Evolutionary conservation across 2,797 vertebrate species (phyloP).

Genomic region (Austrolebias charrua): DNA sequence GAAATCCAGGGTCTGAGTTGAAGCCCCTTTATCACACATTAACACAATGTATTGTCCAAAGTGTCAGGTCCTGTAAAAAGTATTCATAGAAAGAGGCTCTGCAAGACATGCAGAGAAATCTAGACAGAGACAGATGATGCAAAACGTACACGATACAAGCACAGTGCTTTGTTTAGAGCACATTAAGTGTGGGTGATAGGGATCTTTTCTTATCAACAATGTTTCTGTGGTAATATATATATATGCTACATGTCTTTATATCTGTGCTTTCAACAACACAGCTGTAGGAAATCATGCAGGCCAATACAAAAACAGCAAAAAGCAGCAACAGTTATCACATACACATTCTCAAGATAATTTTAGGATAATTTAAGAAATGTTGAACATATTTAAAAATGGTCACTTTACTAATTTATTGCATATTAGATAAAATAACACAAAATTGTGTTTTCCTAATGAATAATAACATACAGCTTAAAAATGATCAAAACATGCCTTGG

Average conservation of each 20-base stretch:
- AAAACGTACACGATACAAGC: background rate
- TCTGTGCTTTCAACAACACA: background rate
- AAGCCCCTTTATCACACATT: background rate
- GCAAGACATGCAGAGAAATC: background rate
- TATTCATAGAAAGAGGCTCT: background rate
- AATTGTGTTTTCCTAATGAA: no score
- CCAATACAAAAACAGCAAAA: background rate
- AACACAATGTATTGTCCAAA: background rate
- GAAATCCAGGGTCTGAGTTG: background rate
- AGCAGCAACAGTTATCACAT: background rate
- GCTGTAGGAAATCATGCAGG: background rate
- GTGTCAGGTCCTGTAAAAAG: background rate
- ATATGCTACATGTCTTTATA: background rate
- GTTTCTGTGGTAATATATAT: background rate
- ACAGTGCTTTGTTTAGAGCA: background rate
- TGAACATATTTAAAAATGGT: background rate
- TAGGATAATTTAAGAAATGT: background rate
- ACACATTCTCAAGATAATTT: background rate
- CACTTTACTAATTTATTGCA: background rate
- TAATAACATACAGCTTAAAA: no score
- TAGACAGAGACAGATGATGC: background rate
- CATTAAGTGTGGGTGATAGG: background rate
- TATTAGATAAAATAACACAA: no score
- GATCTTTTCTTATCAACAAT: background rate
- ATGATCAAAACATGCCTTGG: no score